Evolutionary conservation across 2,113 vertebrate genomes (phyloP).

Genomic region (Potamarius usumacintae): DNA sequence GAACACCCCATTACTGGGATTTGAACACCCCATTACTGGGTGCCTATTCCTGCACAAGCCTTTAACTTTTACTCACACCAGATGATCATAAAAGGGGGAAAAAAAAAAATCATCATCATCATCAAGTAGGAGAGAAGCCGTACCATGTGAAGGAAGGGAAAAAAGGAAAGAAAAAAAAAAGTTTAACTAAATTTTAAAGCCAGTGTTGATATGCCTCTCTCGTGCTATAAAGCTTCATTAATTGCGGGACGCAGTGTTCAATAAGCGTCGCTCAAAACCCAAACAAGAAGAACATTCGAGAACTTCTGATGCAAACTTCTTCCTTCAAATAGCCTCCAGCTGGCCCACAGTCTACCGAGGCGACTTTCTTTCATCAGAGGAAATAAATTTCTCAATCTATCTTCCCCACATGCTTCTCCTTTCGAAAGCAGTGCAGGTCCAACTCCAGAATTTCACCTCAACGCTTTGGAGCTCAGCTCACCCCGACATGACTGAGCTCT

Average conservation of each 20-base stretch:
- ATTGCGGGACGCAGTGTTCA: neutral
- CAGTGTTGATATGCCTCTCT: neutral
- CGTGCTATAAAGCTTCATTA: neutral
- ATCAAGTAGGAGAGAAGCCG: neutral
- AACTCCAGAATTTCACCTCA: conserved; percentile 24
- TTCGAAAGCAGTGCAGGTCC: neutral
- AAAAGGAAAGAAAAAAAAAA: too few relatives aligned
- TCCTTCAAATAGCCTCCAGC: neutral
- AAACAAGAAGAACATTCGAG: conserved; percentile 16
- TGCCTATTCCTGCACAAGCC: neutral
- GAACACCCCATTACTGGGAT: neutral
- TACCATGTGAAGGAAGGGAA: neutral
- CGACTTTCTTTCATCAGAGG: conserved; percentile 34
- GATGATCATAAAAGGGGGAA: neutral
- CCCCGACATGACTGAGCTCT: conserved; percentile 10
- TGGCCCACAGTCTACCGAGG: too few relatives aligned
- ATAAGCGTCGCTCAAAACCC: neutral
- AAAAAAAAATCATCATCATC: too few relatives aligned
- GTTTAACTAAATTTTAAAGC: neutral
- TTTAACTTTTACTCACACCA: neutral
- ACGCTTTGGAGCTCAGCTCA: neutral
- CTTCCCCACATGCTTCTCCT: conserved; percentile 8
- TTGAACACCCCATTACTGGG: neutral
- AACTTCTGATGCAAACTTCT: conserved; percentile 26
- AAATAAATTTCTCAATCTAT: neutral